Percentiles rank a stretch among this genome's conserved stretches.
These are phyloP conservation scores for Bursaphelenchus mucronatus DNA, from an alignment of 1,140 invertebrate genomes.

Conservation along the genomic window DNA sequence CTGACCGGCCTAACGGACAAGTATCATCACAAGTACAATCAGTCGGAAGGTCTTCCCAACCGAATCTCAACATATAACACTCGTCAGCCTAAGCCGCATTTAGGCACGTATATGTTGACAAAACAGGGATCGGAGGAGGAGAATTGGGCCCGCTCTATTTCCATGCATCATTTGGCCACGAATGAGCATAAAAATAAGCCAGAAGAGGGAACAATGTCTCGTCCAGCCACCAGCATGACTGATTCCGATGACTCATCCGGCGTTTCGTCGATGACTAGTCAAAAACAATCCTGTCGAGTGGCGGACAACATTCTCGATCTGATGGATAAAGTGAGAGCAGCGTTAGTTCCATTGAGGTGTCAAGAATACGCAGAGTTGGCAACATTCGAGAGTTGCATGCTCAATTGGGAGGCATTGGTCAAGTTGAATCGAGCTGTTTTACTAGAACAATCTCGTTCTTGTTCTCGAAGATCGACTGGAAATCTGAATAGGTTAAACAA, in stretches of 20 bases:
- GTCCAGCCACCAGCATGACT: not conserved
- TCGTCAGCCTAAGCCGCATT: constrained; percentile 4
- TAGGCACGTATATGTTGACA: not conserved
- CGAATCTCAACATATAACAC: constrained; percentile 1
- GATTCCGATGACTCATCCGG: constrained; percentile 30
- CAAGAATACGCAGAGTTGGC: constrained; percentile 44
- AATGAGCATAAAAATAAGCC: not conserved
- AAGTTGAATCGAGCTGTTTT: constrained; percentile 45
- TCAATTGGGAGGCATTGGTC: constrained; percentile 51
- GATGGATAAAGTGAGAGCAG: constrained; percentile 19
- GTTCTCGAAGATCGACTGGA: not conserved
- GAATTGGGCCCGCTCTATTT: constrained; percentile 15
- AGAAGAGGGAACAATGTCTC: not conserved
- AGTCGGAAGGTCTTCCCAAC: constrained; percentile 1
- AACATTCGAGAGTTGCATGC: constrained; percentile 45
- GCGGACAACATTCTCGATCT: constrained; percentile 22
- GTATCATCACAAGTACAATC: not conserved
- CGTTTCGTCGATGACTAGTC: constrained; percentile 14
- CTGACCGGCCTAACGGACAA: not conserved
- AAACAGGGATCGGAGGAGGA: constrained; percentile 3
- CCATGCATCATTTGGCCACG: constrained; percentile 21
- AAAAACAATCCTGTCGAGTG: constrained; percentile 2
- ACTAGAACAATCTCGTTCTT: constrained; percentile 12
- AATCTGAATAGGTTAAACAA: constrained; percentile 17
- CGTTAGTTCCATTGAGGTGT: constrained; percentile 10